Evolutionary conservation across 2,888 invertebrate genomes (phyloP).

Genomic region (Chymomyza procnemis): DNA sequence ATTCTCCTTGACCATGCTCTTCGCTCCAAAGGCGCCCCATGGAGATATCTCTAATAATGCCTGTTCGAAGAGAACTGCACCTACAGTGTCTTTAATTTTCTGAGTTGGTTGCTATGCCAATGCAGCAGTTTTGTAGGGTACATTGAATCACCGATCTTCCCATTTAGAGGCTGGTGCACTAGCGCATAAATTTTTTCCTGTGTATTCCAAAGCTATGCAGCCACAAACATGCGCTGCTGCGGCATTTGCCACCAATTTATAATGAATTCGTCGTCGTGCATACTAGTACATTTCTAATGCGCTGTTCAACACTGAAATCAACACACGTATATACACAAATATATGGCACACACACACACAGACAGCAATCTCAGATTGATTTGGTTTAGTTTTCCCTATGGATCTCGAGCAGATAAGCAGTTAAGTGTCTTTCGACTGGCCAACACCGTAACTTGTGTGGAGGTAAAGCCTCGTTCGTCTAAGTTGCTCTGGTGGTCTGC

Average conservation of each 20-base stretch:
- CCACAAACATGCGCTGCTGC: background rate
- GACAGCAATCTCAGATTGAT: constrained; percentile 35
- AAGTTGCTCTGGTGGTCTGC: constrained; percentile 4
- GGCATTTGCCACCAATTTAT: constrained; percentile 45
- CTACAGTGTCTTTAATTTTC: too few species aligned
- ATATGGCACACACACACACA: constrained; percentile 9
- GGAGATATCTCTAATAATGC: too few species aligned
- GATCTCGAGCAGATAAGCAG: constrained; percentile 56
- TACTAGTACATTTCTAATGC: constrained; percentile 37
- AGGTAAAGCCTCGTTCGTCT: background rate
- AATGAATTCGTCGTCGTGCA: constrained; percentile 70
- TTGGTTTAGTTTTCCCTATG: constrained; percentile 55
- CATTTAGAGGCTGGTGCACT: too few species aligned
- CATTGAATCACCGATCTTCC: too few species aligned
- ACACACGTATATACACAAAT: constrained; percentile 15
- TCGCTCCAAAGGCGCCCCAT: too few species aligned
- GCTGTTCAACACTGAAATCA: constrained; percentile 27
- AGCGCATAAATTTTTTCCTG: background rate
- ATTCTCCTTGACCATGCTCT: too few species aligned
- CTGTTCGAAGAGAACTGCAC: too few species aligned
- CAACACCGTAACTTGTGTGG: background rate
- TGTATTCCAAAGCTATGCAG: background rate
- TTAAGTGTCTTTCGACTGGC: constrained; percentile 56
- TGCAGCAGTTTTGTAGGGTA: too few species aligned
- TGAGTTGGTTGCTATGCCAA: too few species aligned